Conservation (phyloP, 2,888 invertebrate species). For the Hartigia nigra region DNA sequence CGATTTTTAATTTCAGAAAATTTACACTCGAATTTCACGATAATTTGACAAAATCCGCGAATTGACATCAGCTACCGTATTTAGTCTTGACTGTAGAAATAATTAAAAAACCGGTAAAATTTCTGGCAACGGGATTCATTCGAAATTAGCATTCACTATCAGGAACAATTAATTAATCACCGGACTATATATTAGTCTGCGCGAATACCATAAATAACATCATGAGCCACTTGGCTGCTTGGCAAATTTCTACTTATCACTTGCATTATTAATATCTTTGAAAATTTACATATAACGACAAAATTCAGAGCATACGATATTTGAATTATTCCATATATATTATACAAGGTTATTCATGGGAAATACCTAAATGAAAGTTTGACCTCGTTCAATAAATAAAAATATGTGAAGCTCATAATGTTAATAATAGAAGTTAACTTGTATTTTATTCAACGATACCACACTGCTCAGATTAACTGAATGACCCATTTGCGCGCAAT, state of each 20-base stretch:
- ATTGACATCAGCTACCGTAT: not conserved
- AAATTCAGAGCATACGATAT: not conserved
- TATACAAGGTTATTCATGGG: too few species aligned
- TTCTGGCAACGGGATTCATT: not conserved
- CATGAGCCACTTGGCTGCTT: not conserved
- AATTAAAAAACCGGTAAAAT: not conserved
- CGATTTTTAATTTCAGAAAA: not conserved
- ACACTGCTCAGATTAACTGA: too few species aligned
- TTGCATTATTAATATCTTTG: not conserved
- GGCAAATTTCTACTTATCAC: not conserved
- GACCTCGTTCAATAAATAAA: too few species aligned
- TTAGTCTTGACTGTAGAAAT: not conserved
- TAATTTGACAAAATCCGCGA: not conserved
- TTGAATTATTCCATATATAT: not conserved
- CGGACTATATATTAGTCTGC: not conserved
- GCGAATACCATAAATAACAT: not conserved
- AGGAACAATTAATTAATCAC: not conserved
- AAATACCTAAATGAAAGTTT: too few species aligned
- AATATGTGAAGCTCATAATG: too few species aligned
- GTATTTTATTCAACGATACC: too few species aligned
- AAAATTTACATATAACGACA: not conserved
- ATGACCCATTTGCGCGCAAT: too few species aligned
- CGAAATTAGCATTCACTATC: not conserved
- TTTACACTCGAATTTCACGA: not conserved
- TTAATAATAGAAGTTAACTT: too few species aligned